Conservation (phyloP, 2,113 vertebrate genomes). For the Gymnobelideus leadbeateri region DNA sequence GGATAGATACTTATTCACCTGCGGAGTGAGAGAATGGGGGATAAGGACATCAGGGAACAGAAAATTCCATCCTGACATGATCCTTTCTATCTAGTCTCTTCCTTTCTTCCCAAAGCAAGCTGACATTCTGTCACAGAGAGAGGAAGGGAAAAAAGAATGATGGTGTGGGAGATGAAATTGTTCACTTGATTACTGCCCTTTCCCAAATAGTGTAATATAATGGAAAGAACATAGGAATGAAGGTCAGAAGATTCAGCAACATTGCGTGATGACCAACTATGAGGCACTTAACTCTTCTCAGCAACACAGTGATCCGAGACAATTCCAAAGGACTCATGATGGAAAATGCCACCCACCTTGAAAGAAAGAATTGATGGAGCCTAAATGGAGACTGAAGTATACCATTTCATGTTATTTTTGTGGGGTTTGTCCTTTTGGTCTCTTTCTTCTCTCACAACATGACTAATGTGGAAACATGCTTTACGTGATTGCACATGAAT, state of each 20-base stretch:
- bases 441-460: background rate
- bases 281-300: background rate
- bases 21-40: background rate
- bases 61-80: background rate
- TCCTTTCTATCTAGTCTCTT: background rate
- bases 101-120: background rate
- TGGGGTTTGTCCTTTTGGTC: too few species aligned
- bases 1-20: background rate
- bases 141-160: background rate
- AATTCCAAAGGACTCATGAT: background rate
- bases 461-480: background rate
- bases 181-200: background rate
- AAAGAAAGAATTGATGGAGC: background rate
- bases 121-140: background rate
- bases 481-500: background rate
- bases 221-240: background rate
- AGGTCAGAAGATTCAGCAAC: background rate
- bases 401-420: too few species aligned
- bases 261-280: background rate
- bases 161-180: background rate
- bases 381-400: too few species aligned
- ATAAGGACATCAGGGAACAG: background rate
- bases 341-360: background rate
- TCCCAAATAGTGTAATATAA: background rate
- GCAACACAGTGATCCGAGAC: background rate